Base-by-base conservation (phyloP, 2,113 vertebrate species). In the Saguinus midas region DNA sequence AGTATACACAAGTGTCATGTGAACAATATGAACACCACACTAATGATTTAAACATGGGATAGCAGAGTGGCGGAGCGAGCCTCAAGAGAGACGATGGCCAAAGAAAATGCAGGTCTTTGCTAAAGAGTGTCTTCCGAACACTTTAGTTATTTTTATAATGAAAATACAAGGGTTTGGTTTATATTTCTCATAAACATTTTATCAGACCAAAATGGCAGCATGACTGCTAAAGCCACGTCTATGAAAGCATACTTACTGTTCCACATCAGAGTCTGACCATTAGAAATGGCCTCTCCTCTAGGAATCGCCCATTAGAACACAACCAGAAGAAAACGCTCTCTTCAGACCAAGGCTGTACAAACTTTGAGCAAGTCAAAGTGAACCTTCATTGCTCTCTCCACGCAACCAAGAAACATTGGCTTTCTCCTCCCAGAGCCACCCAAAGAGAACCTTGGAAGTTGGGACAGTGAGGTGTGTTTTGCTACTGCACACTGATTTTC, bases 331-430 rank as follows among this genome's bases (percentile, higher is more conserved):
- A 3, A n/a, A 29, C 11, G 3, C 12, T 83, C 25, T 40, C 37
- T 76, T 1, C 20, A 80, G n/a, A 72, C 5, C 4, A 50, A 76
- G 32, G 6, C 7, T 45, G 32, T n/a, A 21, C 45, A 45, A 57
- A 50, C 10, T 45, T 32, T 85, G 52, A 12, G 18, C 40, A 35
- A 70, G 21, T 37, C 14, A 58, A 20, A 83, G 6, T 13, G 55
- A 85, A 68, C 4, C 45, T 45, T 43, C 20, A 27, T 35, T 27
- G 17, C 4, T 58, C 35, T 70, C 48, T 40, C 18, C 27, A 3
- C 1, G 21, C 6, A 55, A n/a, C 35, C 37, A 37, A 1, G 3
- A 10, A 79, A 37, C 3, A 5, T 0, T n/a, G 35, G 27, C 16
- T 82, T 78, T 66, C 27, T 50, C 27, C 75, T 73, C 72, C 29